Evolutionary conservation across 2,888 invertebrate species (phyloP).

Genomic region (Temnothorax unifasciatus): DNA sequence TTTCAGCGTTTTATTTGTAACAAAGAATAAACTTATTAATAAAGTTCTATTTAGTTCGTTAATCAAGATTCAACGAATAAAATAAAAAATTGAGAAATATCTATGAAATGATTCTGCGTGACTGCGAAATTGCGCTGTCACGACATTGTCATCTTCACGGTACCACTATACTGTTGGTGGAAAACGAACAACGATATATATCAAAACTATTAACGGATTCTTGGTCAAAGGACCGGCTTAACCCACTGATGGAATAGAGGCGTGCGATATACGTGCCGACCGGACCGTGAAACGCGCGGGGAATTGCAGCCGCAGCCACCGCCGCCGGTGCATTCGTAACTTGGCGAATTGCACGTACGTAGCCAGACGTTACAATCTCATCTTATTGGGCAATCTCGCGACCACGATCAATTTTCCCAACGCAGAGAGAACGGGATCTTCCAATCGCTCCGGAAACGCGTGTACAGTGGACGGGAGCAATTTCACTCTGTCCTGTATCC

Average conservation of each 20-base stretch:
- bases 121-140: slow-evolving; percentile 38
- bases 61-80: neutral
- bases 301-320: slow-evolving; percentile 65
- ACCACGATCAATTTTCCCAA: slow-evolving; percentile 69
- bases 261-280: slow-evolving; percentile 61
- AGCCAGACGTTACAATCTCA: slow-evolving; percentile 66
- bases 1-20: neutral
- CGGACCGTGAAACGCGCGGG: slow-evolving; percentile 67
- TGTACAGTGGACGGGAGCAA: slow-evolving; percentile 52
- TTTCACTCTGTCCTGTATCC: slow-evolving; percentile 21
- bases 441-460: slow-evolving; percentile 59
- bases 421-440: slow-evolving; percentile 41
- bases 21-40: neutral
- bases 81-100: neutral
- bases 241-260: slow-evolving; percentile 53
- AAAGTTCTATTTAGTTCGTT: neutral
- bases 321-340: slow-evolving; percentile 57
- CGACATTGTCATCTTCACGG: slow-evolving; percentile 54
- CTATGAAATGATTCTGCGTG: neutral
- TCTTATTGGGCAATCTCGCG: slow-evolving; percentile 67
- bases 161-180: neutral
- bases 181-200: slow-evolving; percentile 59
- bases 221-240: slow-evolving; percentile 72
- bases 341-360: slow-evolving; percentile 51
- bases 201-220: slow-evolving; percentile 71